Conservation (phyloP, 2,113 vertebrate species). For the Ageneiosus marmoratus region DNA sequence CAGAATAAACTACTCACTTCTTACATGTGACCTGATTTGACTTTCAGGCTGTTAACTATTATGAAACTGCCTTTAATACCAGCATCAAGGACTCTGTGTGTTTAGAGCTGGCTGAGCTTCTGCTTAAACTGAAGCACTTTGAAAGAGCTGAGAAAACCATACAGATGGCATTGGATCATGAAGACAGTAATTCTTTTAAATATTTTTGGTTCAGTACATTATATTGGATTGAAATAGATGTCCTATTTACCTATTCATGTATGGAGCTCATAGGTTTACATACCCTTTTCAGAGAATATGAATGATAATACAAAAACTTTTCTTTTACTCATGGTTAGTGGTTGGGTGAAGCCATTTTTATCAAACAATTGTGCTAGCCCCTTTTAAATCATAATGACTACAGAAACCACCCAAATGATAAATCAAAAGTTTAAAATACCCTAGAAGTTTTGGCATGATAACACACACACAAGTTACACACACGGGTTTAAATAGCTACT, state of each 20-base stretch:
- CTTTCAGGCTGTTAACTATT: slow-evolving; percentile 74
- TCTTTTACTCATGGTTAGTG: too few species aligned
- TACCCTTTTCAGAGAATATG: too few species aligned
- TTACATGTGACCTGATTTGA: background rate
- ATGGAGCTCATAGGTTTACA: too few species aligned
- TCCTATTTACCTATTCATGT: background rate
- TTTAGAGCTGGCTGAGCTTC: slow-evolving; percentile 68
- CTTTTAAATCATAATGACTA: too few species aligned
- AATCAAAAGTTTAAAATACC: too few species aligned
- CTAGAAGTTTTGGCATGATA: too few species aligned
- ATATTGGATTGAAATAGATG: background rate
- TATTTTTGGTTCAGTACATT: background rate
- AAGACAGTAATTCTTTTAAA: slow-evolving; percentile 57
- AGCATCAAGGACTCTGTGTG: slow-evolving; percentile 70
- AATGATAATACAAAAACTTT: too few species aligned
- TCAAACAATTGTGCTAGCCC: too few species aligned
- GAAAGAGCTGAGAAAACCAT: slow-evolving; percentile 71
- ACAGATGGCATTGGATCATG: slow-evolving; percentile 65
- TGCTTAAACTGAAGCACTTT: slow-evolving; percentile 71
- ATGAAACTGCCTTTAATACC: slow-evolving; percentile 72
- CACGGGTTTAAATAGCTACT: too few species aligned
- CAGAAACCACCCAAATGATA: too few species aligned
- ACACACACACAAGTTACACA: too few species aligned
- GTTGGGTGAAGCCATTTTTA: too few species aligned
- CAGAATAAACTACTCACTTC: background rate